Conservation (phyloP, 2,888 invertebrate species). For the Erpobdella octoculata region DNA sequence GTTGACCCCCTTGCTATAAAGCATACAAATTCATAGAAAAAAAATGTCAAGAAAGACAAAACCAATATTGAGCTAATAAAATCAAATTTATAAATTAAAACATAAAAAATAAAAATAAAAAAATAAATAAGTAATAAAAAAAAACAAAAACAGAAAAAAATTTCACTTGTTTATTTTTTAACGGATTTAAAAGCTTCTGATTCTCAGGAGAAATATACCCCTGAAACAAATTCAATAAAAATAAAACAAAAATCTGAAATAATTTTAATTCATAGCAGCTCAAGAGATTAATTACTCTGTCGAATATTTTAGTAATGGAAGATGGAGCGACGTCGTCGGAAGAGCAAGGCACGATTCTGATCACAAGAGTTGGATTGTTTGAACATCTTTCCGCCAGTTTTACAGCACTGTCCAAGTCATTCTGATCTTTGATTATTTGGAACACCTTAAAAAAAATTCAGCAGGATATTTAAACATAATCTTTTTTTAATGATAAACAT, state of each 20-base stretch:
- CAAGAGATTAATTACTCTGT: background rate
- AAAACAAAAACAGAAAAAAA: too few relatives aligned
- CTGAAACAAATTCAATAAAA: background rate
- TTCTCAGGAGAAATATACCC: background rate
- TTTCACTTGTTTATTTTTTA: background rate
- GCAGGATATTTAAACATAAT: background rate
- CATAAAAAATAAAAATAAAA: too few relatives aligned
- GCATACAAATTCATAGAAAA: too few relatives aligned
- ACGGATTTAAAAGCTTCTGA: background rate
- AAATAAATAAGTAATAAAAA: too few relatives aligned
- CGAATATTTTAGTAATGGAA: background rate
- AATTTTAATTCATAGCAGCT: background rate
- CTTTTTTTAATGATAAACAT: background rate
- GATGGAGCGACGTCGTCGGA: background rate
- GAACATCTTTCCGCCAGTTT: background rate
- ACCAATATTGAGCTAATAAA: too few relatives aligned
- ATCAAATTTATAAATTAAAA: too few relatives aligned
- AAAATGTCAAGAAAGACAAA: too few relatives aligned
- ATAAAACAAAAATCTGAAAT: background rate
- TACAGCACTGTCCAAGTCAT: constrained; percentile 10
- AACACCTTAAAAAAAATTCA: constrained; percentile 10
- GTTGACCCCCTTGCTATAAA: too few relatives aligned
- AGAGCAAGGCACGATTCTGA: constrained; percentile 11
- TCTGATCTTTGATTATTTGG: constrained; percentile 14
- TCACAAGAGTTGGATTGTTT: background rate